Percentiles rank a stretch among this genome's conserved stretches.
These are phyloP conservation scores for Nycteola revayana DNA, from an alignment of 2,888 invertebrate genomes.

Conservation along the genomic window DNA sequence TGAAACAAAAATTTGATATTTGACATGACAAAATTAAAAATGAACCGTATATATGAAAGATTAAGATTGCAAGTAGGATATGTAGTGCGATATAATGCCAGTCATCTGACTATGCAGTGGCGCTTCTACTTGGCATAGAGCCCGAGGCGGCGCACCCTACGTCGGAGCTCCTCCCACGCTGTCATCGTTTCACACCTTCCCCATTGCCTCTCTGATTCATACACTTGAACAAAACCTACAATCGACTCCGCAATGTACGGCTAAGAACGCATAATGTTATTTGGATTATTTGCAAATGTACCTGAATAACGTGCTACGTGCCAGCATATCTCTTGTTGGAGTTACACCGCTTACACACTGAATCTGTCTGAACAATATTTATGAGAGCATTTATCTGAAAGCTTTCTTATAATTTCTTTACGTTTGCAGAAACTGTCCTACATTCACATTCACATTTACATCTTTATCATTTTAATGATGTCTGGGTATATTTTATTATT, in stretches of 20 bases:
- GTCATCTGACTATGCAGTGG: constrained; percentile 66
- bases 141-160: constrained; percentile 62
- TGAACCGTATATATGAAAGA: constrained; percentile 41
- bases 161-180: constrained; percentile 54
- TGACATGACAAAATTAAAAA: constrained; percentile 30
- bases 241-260: constrained; percentile 56
- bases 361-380: constrained; percentile 29
- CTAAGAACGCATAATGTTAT: constrained; percentile 31
- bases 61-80: constrained; percentile 32
- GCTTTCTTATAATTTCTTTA: too few species aligned
- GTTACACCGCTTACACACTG: constrained; percentile 12
- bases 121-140: constrained; percentile 73
- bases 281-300: constrained; percentile 33
- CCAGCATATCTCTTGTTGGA: constrained; percentile 30
- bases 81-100: constrained; percentile 38
- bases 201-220: constrained; percentile 59
- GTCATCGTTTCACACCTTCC: constrained; percentile 55
- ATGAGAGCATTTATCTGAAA: constrained; percentile 12
- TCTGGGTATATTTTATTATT: too few species aligned
- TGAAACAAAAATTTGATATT: constrained; percentile 39
- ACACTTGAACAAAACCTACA: constrained; percentile 48
- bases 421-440: too few species aligned
- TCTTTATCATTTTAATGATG: too few species aligned
- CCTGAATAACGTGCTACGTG: constrained; percentile 36
- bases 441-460: too few species aligned